Percentiles rank a stretch among this genome's conserved stretches.
Conservation (phyloP, 2,113 vertebrate species). For the Pollimyrus isidori region DNA sequence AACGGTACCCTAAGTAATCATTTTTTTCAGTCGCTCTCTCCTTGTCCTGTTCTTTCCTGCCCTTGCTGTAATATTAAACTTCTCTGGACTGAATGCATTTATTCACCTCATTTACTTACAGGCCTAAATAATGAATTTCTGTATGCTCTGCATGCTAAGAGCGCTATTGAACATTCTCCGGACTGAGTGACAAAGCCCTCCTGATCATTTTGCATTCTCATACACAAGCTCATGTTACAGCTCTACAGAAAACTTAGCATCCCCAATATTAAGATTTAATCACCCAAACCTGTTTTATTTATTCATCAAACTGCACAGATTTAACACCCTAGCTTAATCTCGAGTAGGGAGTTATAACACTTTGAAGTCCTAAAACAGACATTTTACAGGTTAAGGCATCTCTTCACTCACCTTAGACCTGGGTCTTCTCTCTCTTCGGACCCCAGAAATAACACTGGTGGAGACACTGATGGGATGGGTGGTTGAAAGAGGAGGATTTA, state of each 20-base stretch:
- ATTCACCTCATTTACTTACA: neutral
- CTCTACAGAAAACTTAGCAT: neutral
- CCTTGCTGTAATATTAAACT: neutral
- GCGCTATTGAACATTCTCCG: neutral
- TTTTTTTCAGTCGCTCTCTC: neutral
- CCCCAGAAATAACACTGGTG: neutral
- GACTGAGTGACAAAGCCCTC: neutral
- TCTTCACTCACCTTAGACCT: conserved; percentile 9
- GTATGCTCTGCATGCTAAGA: neutral
- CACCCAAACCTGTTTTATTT: neutral
- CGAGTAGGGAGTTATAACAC: neutral
- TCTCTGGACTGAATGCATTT: neutral
- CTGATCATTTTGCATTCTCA: neutral
- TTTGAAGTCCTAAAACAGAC: neutral
- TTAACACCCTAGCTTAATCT: neutral
- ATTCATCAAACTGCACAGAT: neutral
- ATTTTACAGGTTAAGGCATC: neutral
- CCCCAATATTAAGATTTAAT: neutral
- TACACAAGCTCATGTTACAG: neutral
- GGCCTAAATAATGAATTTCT: neutral
- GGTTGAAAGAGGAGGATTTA: neutral
- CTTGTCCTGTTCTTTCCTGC: neutral
- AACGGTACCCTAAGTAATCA: neutral
- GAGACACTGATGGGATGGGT: neutral
- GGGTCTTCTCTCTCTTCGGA: neutral